A percentile compares a stretch with the other conserved stretches of the same genome.
phyloP scores from a whole-genome alignment of 1,140 invertebrate species.

The Colletes latitarsis region DNA sequence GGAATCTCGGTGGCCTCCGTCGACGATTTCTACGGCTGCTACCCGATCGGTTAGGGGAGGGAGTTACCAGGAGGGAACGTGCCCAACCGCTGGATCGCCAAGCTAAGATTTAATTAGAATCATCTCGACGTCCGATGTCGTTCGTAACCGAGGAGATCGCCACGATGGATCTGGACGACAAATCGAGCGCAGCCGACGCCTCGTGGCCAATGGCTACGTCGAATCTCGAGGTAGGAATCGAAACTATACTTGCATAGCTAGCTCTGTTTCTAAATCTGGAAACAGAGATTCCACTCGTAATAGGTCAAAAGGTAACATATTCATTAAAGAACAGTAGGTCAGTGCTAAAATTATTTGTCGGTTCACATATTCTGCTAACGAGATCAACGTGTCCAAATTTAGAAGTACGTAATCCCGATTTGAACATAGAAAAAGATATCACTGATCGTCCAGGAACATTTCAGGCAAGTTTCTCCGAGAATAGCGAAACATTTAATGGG shows the following conservation, averaged over 20 bases:
- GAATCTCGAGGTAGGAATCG: conserved; percentile 16
- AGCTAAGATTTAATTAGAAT: not conserved
- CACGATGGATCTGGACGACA: not conserved
- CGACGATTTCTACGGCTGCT: not conserved
- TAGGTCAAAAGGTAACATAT: too few relatives aligned
- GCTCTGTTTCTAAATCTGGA: too few relatives aligned
- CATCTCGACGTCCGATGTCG: not conserved
- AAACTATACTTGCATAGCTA: not conserved
- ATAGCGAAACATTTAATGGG: too few relatives aligned
- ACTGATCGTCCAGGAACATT: too few relatives aligned
- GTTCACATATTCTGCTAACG: too few relatives aligned
- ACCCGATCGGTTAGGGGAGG: not conserved
- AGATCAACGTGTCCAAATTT: too few relatives aligned
- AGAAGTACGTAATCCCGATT: too few relatives aligned
- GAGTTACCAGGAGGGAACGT: not conserved
- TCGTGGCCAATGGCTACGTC: not conserved
- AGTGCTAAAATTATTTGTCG: too few relatives aligned
- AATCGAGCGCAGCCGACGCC: not conserved
- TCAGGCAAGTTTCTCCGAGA: too few relatives aligned
- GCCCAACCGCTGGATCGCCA: not conserved
- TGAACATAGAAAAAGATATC: too few relatives aligned
- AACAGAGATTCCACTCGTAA: too few relatives aligned
- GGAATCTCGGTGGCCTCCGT: conserved; percentile 22
- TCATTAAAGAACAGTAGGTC: too few relatives aligned
- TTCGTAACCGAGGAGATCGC: not conserved